Evolutionary conservation across 2,888 invertebrate genomes (phyloP).

Genomic region (Monopis laevigella): DNA sequence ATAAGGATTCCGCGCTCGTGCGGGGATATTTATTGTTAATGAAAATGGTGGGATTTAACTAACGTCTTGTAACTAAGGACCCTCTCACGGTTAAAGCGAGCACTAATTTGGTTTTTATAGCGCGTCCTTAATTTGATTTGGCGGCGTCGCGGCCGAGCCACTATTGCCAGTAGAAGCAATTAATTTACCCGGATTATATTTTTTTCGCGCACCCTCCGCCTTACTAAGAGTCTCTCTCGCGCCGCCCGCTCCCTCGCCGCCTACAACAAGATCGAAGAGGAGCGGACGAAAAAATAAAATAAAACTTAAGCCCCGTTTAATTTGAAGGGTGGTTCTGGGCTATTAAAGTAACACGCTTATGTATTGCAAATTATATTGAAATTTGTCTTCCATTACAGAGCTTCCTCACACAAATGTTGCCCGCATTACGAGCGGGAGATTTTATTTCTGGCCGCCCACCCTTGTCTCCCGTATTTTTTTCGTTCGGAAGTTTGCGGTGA

Average conservation of each 20-base stretch:
- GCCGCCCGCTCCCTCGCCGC: conserved; percentile 30
- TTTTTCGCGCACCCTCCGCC: conserved; percentile 33
- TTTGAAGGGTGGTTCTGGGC: conserved; percentile 69
- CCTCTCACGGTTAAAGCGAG: conserved; percentile 67
- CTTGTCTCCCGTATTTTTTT: conserved; percentile 64
- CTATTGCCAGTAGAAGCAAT: conserved; percentile 65
- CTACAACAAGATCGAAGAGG: conserved; percentile 46
- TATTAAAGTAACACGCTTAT: conserved; percentile 70
- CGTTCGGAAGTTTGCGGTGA: conserved; percentile 58
- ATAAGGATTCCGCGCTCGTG: conserved; percentile 63
- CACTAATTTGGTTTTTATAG: conserved; percentile 70
- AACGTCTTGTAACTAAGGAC: conserved; percentile 69
- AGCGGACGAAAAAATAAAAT: conserved; percentile 60
- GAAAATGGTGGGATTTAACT: conserved; percentile 68
- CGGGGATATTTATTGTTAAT: conserved; percentile 69
- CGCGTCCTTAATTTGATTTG: conserved; percentile 68
- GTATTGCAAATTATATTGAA: conserved; percentile 70
- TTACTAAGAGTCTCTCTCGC: too few relatives aligned
- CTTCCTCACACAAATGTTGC: conserved; percentile 68
- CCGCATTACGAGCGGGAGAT: conserved; percentile 62
- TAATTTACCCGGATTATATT: conserved; percentile 68
- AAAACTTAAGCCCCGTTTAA: conserved; percentile 69
- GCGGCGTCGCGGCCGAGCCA: conserved; percentile 62
- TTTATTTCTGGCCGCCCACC: conserved; percentile 62
- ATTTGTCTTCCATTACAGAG: conserved; percentile 68